Percentiles rank a stretch among this genome's conserved stretches.
Evolutionary conservation across 2,797 vertebrate genomes (phyloP).

Genomic region (Syncerus caffer): DNA sequence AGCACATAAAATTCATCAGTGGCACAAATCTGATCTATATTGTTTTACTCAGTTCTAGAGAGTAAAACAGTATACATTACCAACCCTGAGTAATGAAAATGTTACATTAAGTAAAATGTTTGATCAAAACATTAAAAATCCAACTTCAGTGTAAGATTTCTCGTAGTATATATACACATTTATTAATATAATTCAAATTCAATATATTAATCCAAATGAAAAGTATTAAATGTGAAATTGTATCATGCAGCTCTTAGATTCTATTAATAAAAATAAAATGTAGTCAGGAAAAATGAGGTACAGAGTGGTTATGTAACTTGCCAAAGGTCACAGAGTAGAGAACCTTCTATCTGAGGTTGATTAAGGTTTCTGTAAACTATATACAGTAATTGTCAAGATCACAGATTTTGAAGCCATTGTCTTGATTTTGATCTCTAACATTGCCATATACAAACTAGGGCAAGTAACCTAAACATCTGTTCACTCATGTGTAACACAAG

Average conservation of each 20-base stretch:
- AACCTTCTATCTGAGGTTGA: neutral
- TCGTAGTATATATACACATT: neutral
- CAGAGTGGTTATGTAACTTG: neutral
- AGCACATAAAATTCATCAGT: constrained; percentile 57
- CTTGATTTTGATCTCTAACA: neutral
- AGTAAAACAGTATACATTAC: constrained; percentile 45
- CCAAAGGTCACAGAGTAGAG: neutral
- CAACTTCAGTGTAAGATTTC: constrained; percentile 31
- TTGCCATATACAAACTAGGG: neutral
- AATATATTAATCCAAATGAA: constrained; percentile 37
- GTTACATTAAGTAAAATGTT: constrained; percentile 54
- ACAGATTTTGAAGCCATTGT: neutral
- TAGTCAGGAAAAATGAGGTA: neutral
- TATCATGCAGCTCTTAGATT: constrained; percentile 15
- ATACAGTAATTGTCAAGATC: neutral
- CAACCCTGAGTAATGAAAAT: constrained; percentile 48
- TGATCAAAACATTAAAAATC: constrained; percentile 46
- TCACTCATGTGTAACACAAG: neutral
- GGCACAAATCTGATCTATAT: constrained; percentile 49
- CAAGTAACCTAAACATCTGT: neutral
- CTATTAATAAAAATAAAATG: constrained; percentile 22
- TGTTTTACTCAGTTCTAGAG: constrained; percentile 61
- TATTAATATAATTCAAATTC: constrained; percentile 49
- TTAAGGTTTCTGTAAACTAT: neutral
- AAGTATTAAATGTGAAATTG: constrained; percentile 35